phyloP scores from a whole-genome alignment of 2,797 vertebrate genomes.

The Darevskia mixta region DNA sequence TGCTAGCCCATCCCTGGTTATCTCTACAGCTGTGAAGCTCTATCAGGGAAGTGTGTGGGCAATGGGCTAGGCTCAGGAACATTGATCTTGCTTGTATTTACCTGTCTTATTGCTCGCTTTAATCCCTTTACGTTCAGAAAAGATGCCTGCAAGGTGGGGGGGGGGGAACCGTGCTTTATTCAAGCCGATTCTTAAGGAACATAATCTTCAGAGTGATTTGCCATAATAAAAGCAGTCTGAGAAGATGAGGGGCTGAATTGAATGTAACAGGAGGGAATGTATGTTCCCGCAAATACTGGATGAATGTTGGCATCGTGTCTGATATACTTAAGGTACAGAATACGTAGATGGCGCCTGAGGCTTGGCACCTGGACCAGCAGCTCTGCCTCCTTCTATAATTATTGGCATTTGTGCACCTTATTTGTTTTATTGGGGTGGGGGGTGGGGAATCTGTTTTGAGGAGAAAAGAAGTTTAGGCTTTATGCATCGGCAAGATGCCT shows the following conservation, averaged over 20 bases:
- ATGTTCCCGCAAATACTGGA: constrained; percentile 11
- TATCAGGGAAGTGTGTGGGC: neutral
- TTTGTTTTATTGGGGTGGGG: neutral
- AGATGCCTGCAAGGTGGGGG: constrained; percentile 8
- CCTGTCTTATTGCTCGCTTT: constrained; percentile 5
- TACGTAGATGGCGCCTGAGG: neutral
- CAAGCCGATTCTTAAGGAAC: constrained; percentile 28
- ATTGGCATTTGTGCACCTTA: neutral
- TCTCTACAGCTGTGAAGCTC: neutral
- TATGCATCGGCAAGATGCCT: neutral
- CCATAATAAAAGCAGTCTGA: neutral
- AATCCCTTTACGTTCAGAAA: constrained; percentile 13
- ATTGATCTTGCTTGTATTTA: constrained; percentile 2
- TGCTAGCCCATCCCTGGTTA: neutral
- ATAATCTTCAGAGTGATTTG: constrained; percentile 33
- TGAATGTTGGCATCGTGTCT: constrained; percentile 4
- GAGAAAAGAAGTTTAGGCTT: neutral
- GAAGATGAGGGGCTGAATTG: constrained; percentile 26
- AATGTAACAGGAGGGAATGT: neutral
- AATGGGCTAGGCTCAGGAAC: neutral
- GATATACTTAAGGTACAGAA: neutral
- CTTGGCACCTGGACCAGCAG: constrained; percentile 12
- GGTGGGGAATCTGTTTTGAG: neutral
- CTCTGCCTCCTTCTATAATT: neutral
- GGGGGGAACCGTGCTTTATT: constrained; percentile 21